phyloP scores from a whole-genome alignment of 2,797 vertebrate genomes.

The Cyprinodon diabolis region DNA sequence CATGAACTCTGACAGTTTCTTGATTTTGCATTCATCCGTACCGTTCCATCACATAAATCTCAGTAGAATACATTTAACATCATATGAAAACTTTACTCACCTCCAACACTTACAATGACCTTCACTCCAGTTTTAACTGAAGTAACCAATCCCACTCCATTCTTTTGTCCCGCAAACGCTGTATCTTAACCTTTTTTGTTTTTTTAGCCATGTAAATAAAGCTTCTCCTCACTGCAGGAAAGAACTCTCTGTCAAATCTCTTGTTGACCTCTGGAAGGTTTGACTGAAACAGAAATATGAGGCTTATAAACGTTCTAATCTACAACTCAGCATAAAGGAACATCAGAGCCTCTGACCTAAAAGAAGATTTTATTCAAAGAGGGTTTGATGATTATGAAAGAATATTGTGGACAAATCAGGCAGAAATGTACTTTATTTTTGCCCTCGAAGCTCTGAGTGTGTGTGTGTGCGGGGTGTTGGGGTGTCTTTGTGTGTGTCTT shows the following conservation, averaged over 20 bases:
- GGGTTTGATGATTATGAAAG: not conserved
- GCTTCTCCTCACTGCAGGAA: not conserved
- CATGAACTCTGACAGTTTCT: too few species aligned
- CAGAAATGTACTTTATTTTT: not conserved
- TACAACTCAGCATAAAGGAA: too few species aligned
- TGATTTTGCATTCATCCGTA: not conserved
- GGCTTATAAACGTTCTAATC: too few species aligned
- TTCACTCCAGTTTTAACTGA: not conserved
- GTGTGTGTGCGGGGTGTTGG: slow-evolving; percentile 3
- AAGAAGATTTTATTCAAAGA: not conserved
- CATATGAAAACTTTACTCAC: not conserved
- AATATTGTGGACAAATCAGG: not conserved
- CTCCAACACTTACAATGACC: not conserved
- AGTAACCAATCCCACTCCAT: not conserved
- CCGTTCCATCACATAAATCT: not conserved
- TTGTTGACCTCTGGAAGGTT: not conserved
- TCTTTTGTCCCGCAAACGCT: not conserved
- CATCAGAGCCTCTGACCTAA: too few species aligned
- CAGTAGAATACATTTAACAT: not conserved
- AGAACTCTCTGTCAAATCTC: not conserved
- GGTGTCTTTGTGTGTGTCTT: not conserved
- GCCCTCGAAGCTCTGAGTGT: not conserved
- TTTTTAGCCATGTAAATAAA: not conserved
- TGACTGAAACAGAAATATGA: not conserved
- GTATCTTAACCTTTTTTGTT: too few species aligned